phyloP scores from a whole-genome alignment of 2,888 invertebrate species.

The Prosapia bicincta region DNA sequence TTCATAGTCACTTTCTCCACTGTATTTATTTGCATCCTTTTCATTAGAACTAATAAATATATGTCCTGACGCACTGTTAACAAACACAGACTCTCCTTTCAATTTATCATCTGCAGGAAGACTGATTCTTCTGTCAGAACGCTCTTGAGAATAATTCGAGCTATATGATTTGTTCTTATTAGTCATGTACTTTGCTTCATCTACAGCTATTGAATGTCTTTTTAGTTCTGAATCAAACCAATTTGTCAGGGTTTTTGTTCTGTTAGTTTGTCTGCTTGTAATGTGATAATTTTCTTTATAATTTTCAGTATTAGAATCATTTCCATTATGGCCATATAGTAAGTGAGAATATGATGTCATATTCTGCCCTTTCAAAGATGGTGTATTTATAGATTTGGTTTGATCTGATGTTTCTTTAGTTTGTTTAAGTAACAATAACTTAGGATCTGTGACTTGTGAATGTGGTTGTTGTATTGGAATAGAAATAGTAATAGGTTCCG shows the following conservation, averaged over 20 bases:
- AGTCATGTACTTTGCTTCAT: constrained; percentile 26
- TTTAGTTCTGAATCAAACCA: constrained; percentile 27
- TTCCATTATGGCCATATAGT: constrained; percentile 8
- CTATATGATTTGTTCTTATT: constrained; percentile 17
- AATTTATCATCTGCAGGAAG: not conserved
- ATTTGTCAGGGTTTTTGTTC: constrained; percentile 25
- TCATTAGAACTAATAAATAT: constrained; percentile 2
- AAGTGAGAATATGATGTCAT: constrained; percentile 25
- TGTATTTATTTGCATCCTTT: constrained; percentile 14
- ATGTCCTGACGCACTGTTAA: not conserved
- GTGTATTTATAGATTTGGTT: not conserved
- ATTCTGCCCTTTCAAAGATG: not conserved
- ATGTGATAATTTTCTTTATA: not conserved
- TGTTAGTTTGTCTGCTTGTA: constrained; percentile 6
- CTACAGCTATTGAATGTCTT: constrained; percentile 29
- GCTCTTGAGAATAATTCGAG: not conserved
- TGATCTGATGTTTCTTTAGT: constrained; percentile 17
- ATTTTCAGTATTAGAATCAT: not conserved
- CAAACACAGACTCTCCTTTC: not conserved
- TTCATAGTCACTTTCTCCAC: constrained; percentile 22
- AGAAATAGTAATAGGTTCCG: constrained; percentile 31
- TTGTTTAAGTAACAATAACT: constrained; percentile 26
- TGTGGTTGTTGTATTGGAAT: constrained; percentile 27
- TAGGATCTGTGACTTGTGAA: constrained; percentile 20
- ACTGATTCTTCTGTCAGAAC: not conserved